Evolutionary conservation across 1,140 invertebrate species (phyloP).

Genomic region (Centruroides vittatus): DNA sequence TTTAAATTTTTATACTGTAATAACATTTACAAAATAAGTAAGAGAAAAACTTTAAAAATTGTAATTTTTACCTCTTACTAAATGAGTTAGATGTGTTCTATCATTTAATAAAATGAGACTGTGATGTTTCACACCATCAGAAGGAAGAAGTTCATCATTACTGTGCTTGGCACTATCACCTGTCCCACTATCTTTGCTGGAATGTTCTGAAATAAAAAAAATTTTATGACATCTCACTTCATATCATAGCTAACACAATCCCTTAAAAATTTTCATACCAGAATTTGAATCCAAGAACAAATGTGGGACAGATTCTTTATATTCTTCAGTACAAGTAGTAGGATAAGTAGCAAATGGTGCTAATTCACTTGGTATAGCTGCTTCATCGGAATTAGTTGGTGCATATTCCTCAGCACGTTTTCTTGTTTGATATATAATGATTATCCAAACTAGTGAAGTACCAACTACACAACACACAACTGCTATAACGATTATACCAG

Average conservation of each 20-base stretch:
- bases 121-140: not conserved
- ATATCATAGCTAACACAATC: not conserved
- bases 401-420: conserved; percentile 31
- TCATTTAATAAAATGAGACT: conserved; percentile 2
- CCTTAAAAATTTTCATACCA: conserved; percentile 5
- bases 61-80: not conserved
- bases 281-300: conserved; percentile 12
- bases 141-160: conserved; percentile 35
- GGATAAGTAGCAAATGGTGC: conserved; percentile 1
- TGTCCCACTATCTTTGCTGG: conserved; percentile 40
- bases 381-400: not conserved
- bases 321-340: not conserved
- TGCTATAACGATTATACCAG: conserved; percentile 73
- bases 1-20: too few relatives aligned
- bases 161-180: conserved; percentile 49
- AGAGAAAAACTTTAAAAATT: not conserved
- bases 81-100: not conserved
- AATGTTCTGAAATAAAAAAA: conserved; percentile 25
- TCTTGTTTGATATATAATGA: conserved; percentile 75
- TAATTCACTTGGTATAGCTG: conserved; percentile 2
- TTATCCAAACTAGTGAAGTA: conserved; percentile 80
- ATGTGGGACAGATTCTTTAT: conserved; percentile 3
- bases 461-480: conserved; percentile 77
- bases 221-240: not conserved
- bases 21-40: not conserved